Evolutionary conservation across 2,797 vertebrate species (phyloP), one percentile per base, ranked within the genome.

Genomic region (Enteromius trimaculatus): DNA sequence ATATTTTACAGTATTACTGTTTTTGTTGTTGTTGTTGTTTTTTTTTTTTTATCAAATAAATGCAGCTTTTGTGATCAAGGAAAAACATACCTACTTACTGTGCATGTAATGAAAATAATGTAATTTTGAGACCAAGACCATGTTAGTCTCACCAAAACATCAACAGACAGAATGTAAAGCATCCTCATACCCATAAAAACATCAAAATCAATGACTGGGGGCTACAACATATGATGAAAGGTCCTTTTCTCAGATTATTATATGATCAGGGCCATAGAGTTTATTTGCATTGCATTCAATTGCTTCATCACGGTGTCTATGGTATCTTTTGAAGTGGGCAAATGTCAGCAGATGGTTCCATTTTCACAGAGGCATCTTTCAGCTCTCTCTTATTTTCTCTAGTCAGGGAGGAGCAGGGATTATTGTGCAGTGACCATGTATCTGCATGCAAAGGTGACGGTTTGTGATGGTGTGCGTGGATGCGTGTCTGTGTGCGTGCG

Each of bases 301-400:
- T 29, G 31, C 51, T 77, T 83, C 81, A 83, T 69, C 74, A 37
- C 65, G 69, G 23, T 39, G 47, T 62, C 19, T 34, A 77, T 74
- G 51, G 49, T 76, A 58, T 72, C 66, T 37, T 66, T 83, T 79
- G 37, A 86, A 76, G 60, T 83, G 49, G 13, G 2, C 34, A 68
- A 77, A 85, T 74, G 64, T 31, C 62, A 84, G 79, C 87, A 88
- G 77, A 86, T 87, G 87, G 79, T 87, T 82, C 16, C 53, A 11
- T 86, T 84, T 84, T 76, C 23, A 77, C 17, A 8, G 7, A 80
- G 51, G 39, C 66, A 75, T 86, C 77, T 77, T 86, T 87, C 78
- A 83, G 68, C 86, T 77, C 80, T 77, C 55, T 51, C 34, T 85
- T 83, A 83, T 85, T 88, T 86, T 86, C 81, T 85, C 87, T 69